Evolutionary conservation across 1,140 invertebrate genomes (phyloP).

Genomic region (Oncopodura yosiiana): DNA sequence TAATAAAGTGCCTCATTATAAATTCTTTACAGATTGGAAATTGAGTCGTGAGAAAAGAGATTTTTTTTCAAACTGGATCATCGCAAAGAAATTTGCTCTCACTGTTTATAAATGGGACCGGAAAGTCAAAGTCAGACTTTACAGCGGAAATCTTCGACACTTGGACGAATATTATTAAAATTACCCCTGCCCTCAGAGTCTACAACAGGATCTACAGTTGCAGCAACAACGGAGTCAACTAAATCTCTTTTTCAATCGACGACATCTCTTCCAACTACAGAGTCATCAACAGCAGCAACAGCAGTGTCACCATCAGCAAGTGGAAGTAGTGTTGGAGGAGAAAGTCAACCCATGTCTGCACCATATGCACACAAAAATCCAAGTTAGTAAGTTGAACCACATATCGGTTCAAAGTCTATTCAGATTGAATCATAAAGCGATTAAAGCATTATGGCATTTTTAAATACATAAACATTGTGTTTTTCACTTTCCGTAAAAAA

Average conservation of each 20-base stretch:
- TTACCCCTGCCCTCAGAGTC: not conserved
- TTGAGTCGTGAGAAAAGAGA: not conserved
- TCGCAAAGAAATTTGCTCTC: not conserved
- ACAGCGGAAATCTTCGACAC: not conserved
- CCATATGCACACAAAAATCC: constrained; percentile 34
- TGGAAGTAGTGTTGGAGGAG: not conserved
- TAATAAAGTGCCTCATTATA: not conserved
- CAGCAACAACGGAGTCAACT: too few species aligned
- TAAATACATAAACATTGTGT: too few species aligned
- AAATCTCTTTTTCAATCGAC: too few species aligned
- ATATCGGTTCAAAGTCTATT: too few species aligned
- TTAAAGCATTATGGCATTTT: too few species aligned
- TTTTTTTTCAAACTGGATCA: not conserved
- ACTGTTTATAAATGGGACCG: constrained; percentile 3
- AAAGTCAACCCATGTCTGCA: constrained; percentile 19
- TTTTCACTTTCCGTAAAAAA: too few species aligned
- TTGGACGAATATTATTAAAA: not conserved
- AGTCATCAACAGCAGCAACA: constrained; percentile 1
- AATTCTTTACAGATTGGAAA: not conserved
- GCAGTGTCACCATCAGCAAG: not conserved
- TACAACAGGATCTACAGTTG: constrained; percentile 4
- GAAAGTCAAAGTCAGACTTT: not conserved
- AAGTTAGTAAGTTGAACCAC: too few species aligned
- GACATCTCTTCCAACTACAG: too few species aligned
- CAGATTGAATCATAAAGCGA: too few species aligned